A percentile compares a stretch with the other conserved stretches of the same genome.
Evolutionary conservation across 2,113 vertebrate genomes (phyloP).

Genomic region (Semnornis frantzii): DNA sequence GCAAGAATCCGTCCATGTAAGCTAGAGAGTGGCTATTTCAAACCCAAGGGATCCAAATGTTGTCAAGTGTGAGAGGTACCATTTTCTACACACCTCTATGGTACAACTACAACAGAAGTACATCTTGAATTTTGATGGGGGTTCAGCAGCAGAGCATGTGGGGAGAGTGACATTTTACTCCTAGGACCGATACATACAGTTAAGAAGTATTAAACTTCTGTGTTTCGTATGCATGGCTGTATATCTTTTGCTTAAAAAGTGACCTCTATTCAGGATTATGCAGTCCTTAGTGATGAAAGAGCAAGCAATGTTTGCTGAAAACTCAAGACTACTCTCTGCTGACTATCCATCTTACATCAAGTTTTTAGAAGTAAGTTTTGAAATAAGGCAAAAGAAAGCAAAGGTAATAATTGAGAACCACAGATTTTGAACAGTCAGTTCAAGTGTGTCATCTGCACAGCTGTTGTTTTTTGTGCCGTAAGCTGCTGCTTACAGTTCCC

Average conservation of each 20-base stretch:
- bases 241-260: not conserved
- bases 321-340: not conserved
- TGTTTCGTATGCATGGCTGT: not conserved
- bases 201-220: not conserved
- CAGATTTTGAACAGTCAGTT: not conserved
- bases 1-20: not conserved
- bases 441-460: not conserved
- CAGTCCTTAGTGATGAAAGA: not conserved
- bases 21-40: not conserved
- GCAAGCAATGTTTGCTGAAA: not conserved
- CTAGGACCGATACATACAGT: not conserved
- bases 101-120: not conserved
- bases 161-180: not conserved
- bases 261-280: not conserved
- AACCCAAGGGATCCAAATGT: fast-evolving
- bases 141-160: not conserved
- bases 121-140: not conserved
- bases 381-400: not conserved
- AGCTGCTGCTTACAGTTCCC: not conserved
- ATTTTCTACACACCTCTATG: fast-evolving
- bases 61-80: not conserved
- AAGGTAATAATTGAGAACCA: not conserved
- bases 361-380: not conserved
- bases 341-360: not conserved
- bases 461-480: not conserved